A percentile compares a stretch with the other conserved stretches of the same genome.
These are phyloP conservation scores for Montipora capitata DNA, from an alignment of 92 coral and sea anemone species.

Conservation along the genomic window DNA sequence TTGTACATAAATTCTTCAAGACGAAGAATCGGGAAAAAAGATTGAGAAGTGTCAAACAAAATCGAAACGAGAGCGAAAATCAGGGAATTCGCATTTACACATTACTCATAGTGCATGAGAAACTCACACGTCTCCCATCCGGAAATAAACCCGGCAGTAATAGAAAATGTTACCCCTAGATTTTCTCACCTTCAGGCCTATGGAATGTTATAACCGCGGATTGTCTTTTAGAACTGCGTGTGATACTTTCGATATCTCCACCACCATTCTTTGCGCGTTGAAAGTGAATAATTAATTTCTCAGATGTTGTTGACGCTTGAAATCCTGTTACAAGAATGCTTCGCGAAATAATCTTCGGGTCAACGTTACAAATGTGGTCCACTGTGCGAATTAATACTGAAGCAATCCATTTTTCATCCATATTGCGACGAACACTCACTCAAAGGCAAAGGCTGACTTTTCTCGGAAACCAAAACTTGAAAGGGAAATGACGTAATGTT, in stretches of 20 bases:
- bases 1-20: too few relatives aligned
- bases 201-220: conserved; percentile 58
- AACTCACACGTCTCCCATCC: neutral
- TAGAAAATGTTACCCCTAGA: accelerated
- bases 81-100: too few relatives aligned
- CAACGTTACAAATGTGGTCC: neutral
- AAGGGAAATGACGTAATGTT: conserved; percentile 24
- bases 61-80: too few relatives aligned
- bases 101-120: neutral
- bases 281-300: conserved; percentile 75
- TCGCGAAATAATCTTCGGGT: neutral
- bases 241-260: conserved; percentile 78
- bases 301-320: conserved; percentile 36
- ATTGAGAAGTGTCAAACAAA: too few relatives aligned
- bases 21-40: neutral
- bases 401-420: neutral
- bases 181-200: conserved; percentile 24
- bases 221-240: neutral
- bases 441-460: neutral
- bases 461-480: neutral
- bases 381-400: neutral
- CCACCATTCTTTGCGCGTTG: conserved; percentile 84
- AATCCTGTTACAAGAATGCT: conserved; percentile 78
- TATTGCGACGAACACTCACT: neutral
- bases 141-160: neutral